phyloP scores from a whole-genome alignment of 2,797 vertebrate species.

The Xiphorhynchus erythropygius region DNA sequence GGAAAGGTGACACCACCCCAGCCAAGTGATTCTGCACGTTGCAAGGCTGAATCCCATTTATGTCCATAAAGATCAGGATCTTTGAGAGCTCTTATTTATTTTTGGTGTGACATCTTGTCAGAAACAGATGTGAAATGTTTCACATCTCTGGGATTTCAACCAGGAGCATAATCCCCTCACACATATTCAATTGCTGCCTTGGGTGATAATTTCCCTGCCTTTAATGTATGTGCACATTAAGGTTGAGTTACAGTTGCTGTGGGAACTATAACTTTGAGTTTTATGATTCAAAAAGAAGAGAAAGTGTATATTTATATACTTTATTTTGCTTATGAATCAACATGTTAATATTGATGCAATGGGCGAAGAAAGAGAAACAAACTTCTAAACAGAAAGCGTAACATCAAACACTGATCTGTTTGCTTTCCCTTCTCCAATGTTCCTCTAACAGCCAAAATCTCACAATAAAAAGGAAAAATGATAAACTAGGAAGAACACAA shows the following conservation, averaged over 20 bases:
- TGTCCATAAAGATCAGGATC: neutral
- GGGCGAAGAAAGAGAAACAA: conserved; percentile 22
- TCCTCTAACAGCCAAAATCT: neutral
- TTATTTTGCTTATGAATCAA: conserved; percentile 50
- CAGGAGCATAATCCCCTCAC: neutral
- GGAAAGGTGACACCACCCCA: neutral
- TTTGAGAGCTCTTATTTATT: neutral
- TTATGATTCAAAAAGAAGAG: conserved; percentile 37
- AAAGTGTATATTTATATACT: neutral
- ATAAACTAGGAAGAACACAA: neutral
- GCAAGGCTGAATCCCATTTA: neutral
- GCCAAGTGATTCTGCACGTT: neutral
- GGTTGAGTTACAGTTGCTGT: conserved; percentile 52
- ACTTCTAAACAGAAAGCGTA: neutral
- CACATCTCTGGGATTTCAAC: neutral
- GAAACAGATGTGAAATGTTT: neutral
- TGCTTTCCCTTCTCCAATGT: neutral
- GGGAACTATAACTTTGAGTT: conserved; percentile 54
- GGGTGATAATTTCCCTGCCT: conserved; percentile 27
- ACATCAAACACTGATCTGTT: neutral
- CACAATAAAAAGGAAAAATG: neutral
- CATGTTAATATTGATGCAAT: conserved; percentile 10
- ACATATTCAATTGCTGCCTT: neutral
- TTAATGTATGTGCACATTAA: conserved; percentile 38
- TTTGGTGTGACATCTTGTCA: neutral